A percentile compares a stretch with the other conserved stretches of the same genome.
Evolutionary conservation across 2,113 vertebrate species (phyloP).

Genomic region (Tiliqua scincoides): DNA sequence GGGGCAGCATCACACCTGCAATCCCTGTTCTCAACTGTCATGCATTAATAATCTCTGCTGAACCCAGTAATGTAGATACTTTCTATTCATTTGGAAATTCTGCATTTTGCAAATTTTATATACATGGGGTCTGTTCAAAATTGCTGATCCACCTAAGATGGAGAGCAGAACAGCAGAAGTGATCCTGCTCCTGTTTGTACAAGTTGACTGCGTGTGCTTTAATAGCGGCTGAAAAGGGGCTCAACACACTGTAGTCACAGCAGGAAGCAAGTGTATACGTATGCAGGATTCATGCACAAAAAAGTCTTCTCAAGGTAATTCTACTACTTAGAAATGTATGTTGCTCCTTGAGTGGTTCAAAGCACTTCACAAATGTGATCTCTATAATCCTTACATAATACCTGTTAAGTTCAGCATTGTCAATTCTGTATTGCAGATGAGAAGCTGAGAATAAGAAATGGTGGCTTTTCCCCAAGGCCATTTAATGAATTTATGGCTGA

Average conservation of each 20-base stretch:
- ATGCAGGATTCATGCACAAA: no score
- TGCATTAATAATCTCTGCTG: not conserved
- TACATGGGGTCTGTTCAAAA: not conserved
- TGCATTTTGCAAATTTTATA: not conserved
- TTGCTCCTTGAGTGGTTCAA: not conserved
- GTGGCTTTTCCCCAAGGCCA: not conserved
- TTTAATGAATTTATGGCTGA: not conserved
- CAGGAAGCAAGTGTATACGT: not conserved
- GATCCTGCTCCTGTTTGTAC: no score
- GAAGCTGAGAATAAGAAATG: not conserved
- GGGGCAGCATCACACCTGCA: not conserved
- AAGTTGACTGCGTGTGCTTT: not conserved
- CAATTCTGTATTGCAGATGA: not conserved
- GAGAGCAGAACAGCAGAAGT: not conserved
- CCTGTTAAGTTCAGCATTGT: not conserved
- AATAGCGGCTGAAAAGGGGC: not conserved
- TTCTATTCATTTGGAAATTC: not conserved
- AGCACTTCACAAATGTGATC: not conserved
- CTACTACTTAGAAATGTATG: not conserved
- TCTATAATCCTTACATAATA: not conserved
- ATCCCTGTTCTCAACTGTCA: not conserved
- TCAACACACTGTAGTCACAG: no score
- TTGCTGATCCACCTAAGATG: no score
- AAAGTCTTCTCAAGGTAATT: not conserved
- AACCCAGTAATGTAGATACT: not conserved